A percentile compares a stretch with the other conserved stretches of the same genome.
phyloP scores from a whole-genome alignment of 2,113 vertebrate genomes.

The Campylorhamphus procurvoides region DNA sequence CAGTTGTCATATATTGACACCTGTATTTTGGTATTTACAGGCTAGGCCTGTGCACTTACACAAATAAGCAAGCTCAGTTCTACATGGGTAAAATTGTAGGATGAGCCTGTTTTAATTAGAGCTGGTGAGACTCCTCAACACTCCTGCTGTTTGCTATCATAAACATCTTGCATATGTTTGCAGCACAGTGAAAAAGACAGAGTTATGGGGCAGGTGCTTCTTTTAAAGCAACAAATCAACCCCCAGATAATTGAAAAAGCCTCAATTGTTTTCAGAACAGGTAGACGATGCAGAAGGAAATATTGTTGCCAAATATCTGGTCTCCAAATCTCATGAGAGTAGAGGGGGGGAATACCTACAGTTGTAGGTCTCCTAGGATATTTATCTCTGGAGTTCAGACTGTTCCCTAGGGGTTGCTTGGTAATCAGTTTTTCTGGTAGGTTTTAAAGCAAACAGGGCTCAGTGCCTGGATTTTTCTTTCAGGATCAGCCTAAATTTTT shows the following conservation, averaged over 20 bases:
- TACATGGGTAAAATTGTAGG: conserved; percentile 64
- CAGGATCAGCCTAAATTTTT: not conserved
- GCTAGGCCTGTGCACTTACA: conserved; percentile 51
- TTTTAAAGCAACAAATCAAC: conserved; percentile 53
- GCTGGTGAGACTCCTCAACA: conserved; percentile 46
- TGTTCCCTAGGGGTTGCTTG: not conserved
- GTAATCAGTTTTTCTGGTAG: not conserved
- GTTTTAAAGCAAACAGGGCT: not conserved
- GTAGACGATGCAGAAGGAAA: not conserved
- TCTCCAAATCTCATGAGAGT: not conserved
- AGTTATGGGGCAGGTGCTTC: conserved; percentile 43
- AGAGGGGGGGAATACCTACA: not conserved
- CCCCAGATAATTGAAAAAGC: conserved; percentile 33
- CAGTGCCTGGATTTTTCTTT: not conserved
- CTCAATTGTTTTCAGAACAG: conserved; percentile 9
- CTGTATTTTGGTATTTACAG: conserved; percentile 63
- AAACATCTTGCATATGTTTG: conserved; percentile 59
- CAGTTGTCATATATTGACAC: conserved; percentile 44
- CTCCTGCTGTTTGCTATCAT: conserved; percentile 65
- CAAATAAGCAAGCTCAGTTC: conserved; percentile 59
- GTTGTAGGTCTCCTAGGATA: not conserved
- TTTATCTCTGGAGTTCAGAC: not conserved
- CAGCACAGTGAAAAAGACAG: conserved; percentile 25
- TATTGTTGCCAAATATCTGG: not conserved
- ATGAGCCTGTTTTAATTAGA: conserved; percentile 68